A percentile compares a stretch with the other conserved stretches of the same genome.
phyloP scores from a whole-genome alignment of 2,797 vertebrate species.

The Syngnathus acus region DNA sequence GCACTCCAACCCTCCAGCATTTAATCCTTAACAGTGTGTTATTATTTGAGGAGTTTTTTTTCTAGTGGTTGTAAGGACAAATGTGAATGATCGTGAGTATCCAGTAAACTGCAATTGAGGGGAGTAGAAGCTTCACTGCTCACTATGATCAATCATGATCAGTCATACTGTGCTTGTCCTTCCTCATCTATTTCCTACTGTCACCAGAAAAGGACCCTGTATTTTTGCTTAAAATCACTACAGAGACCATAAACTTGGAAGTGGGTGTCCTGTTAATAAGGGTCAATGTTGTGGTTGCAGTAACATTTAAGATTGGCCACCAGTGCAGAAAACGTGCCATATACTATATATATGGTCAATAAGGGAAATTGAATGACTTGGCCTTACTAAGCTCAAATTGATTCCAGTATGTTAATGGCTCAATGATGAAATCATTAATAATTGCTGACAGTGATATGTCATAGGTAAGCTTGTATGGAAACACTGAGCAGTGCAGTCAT shows the following conservation, averaged over 20 bases:
- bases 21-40: too few relatives aligned
- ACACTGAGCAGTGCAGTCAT: constrained; percentile 7
- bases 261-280: constrained; percentile 69
- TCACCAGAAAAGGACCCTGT: constrained; percentile 44
- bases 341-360: constrained; percentile 51
- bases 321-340: constrained; percentile 59
- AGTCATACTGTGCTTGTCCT: constrained; percentile 73
- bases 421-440: constrained; percentile 18
- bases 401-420: constrained; percentile 28
- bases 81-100: constrained; percentile 59
- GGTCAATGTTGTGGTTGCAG: constrained; percentile 63
- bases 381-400: constrained; percentile 44
- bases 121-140: constrained; percentile 59
- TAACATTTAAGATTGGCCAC: constrained; percentile 70
- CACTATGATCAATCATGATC: constrained; percentile 43
- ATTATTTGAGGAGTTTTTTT: neutral
- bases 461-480: constrained; percentile 6
- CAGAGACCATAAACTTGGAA: constrained; percentile 69
- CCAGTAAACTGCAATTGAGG: constrained; percentile 32
- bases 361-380: constrained; percentile 47
- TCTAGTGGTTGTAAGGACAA: constrained; percentile 55
- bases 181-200: constrained; percentile 50
- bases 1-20: too few relatives aligned
- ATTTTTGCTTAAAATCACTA: constrained; percentile 75
- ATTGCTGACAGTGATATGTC: neutral